Evolutionary conservation across 2,888 invertebrate species (phyloP).

Genomic region (Sepiola atlantica): DNA sequence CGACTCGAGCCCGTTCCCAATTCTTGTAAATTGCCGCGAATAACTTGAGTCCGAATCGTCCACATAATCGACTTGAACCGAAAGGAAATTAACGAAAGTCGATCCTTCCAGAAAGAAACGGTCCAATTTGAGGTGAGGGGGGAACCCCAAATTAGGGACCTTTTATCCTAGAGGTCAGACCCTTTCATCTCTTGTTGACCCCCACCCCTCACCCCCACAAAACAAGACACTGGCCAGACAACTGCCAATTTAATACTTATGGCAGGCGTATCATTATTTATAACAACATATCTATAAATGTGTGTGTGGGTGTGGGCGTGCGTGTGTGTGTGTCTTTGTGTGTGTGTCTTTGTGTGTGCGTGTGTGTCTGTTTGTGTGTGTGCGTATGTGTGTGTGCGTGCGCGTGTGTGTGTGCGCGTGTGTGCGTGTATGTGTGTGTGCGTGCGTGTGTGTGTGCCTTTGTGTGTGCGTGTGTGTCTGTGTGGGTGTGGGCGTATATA

Average conservation of each 20-base stretch:
- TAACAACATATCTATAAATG: background rate
- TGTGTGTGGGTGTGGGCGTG: no score
- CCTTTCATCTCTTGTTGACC: background rate
- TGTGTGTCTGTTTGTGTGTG: no score
- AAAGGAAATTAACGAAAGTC: background rate
- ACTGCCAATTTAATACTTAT: background rate
- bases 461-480: no score
- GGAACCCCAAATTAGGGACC: background rate
- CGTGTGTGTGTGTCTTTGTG: no score
- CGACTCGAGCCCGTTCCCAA: no score
- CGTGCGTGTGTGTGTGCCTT: no score
- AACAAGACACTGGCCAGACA: background rate
- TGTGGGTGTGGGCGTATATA: no score
- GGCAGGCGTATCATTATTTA: background rate
- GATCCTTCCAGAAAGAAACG: background rate
- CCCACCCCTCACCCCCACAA: background rate
- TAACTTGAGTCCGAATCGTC: background rate
- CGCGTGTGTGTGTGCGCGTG: no score
- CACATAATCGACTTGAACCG: background rate
- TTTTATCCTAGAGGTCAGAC: background rate
- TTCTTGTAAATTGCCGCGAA: background rate
- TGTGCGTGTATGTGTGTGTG: no score
- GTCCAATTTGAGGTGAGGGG: background rate
- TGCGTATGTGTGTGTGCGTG: no score
- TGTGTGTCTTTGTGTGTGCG: no score